Base-by-base conservation (phyloP, 1,140 invertebrate genomes). In the Drosophila bipectinata region DNA sequence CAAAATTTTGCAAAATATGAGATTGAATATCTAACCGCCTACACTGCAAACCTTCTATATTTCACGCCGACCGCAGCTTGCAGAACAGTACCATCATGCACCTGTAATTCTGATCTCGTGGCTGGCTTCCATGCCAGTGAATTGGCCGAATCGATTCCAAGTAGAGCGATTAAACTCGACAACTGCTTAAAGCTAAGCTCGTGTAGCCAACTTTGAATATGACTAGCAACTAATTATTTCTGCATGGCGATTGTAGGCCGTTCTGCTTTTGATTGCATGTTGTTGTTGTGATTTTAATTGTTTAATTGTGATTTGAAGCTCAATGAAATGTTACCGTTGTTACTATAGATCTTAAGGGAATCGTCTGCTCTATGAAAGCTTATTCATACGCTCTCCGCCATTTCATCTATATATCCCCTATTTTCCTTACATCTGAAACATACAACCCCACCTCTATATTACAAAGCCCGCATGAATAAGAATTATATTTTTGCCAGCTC, bases 21-120 rank as follows among this genome's bases (percentile, higher is more conserved):
- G 2, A 28, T 41, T 44, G n/a, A 51, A 32, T 45, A 14, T 57
- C 60, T 77, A 85, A 87, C 69, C 41, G 62, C 56, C 68, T 64
- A 10, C 59, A 48, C 28, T 53, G 52, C 26, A 72, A 62, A 45
- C 69, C 63, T 53, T 72, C 53, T 58, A 48, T 77, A 45, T 56
- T 56, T 66, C 59, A 69, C 78, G 56, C 57, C 55, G 47, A 72
- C 72, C 62, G 72, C 82, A 91, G 91, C 83, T 90, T 91, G 55
- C 90, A 91, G 78, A 91, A 91, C 76, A 91, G 85, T 80, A 91
- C 90, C 79, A 89, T 91, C 72, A 91, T 91, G 91, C 91, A 91
- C 89, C 91, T 91, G 26, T 91, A 91, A 91, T 77, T 64, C 48
- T 41, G 54, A 44, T 28, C n/a, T 39, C 9, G 24, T 41, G 12